Conservation (phyloP, 92 coral and sea anemone genomes). For the Ricordea florida region DNA sequence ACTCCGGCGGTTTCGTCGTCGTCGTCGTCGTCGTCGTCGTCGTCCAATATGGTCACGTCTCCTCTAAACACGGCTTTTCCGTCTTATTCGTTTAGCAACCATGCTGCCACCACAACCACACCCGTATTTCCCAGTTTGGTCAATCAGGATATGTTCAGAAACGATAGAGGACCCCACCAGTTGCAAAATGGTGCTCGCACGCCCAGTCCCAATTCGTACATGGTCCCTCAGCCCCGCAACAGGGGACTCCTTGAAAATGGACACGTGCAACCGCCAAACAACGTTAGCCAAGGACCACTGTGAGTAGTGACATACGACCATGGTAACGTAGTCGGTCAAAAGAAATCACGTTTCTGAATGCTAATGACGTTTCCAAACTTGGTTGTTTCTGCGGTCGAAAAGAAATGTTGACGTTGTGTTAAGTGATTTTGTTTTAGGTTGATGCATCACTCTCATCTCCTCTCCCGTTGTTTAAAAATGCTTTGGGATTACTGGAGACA, state of each 20-base stretch:
- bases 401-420: no score
- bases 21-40: no score
- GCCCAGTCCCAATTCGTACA: slow-evolving; percentile 48
- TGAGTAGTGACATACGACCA: slow-evolving; percentile 51
- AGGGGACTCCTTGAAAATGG: slow-evolving; percentile 72
- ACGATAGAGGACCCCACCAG: neutral
- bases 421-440: no score
- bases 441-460: no score
- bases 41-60: slow-evolving; percentile 10
- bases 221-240: slow-evolving; percentile 74
- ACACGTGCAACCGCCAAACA: slow-evolving; percentile 57
- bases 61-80: slow-evolving; percentile 35
- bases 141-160: slow-evolving; percentile 7
- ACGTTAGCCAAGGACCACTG: slow-evolving; percentile 59
- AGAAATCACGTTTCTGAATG: no score
- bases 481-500: no score
- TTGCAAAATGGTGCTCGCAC: slow-evolving; percentile 52
- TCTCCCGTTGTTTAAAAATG: no score
- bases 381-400: no score
- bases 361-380: no score
- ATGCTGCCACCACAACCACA: neutral
- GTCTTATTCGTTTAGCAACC: slow-evolving; percentile 10
- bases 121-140: slow-evolving; percentile 12
- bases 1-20: no score
- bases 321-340: no score